Conservation (phyloP, 2,888 invertebrate genomes). For the Rhodophaea formosa region DNA sequence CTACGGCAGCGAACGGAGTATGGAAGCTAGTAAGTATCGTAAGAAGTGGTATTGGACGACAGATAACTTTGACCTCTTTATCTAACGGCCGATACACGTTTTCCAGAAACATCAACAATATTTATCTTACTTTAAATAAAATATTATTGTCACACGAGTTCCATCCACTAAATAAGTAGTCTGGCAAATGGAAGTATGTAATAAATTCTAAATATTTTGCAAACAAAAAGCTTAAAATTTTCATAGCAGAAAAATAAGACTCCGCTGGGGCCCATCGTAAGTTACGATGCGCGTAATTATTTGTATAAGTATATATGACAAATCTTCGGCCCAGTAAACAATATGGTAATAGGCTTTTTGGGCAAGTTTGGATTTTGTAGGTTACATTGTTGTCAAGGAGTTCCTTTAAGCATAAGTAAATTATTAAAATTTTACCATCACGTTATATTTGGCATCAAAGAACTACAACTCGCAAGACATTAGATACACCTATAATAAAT, state of each 20-base stretch:
- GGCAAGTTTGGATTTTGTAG: too few relatives aligned
- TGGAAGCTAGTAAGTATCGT: not conserved
- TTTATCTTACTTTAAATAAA: slow-evolving; percentile 5
- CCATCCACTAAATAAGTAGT: not conserved
- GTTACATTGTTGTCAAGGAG: too few relatives aligned
- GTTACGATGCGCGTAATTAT: too few relatives aligned
- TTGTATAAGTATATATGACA: too few relatives aligned
- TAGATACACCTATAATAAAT: slow-evolving; percentile 34
- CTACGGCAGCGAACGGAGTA: not conserved
- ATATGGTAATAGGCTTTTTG: too few relatives aligned
- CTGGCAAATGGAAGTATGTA: not conserved
- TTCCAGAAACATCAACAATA: slow-evolving; percentile 38
- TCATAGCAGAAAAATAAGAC: not conserved
- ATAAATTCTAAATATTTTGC: not conserved
- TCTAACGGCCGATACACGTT: slow-evolving; percentile 43
- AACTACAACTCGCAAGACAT: slow-evolving; percentile 23
- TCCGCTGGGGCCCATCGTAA: not conserved
- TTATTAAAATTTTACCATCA: too few relatives aligned
- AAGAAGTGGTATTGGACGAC: slow-evolving; percentile 37
- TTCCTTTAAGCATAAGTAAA: too few relatives aligned
- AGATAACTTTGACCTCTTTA: slow-evolving; percentile 63
- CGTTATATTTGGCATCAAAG: slow-evolving; percentile 21
- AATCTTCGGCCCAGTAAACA: too few relatives aligned
- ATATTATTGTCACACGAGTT: not conserved
- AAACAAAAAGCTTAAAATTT: not conserved